Evolutionary conservation across 1,140 invertebrate species (phyloP).

Genomic region (Ganaspis sp.): DNA sequence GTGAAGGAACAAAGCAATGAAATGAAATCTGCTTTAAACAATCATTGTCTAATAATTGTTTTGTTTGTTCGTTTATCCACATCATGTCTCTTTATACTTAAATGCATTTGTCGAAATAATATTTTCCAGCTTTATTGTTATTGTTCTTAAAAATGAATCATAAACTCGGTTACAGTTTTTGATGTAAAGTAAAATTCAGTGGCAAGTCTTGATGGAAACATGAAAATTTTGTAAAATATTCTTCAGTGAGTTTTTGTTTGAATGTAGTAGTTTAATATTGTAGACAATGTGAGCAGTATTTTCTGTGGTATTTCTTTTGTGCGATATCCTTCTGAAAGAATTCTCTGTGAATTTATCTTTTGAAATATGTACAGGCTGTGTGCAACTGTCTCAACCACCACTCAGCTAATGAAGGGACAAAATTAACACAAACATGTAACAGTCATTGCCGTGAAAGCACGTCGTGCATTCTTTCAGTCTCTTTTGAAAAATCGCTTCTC

Average conservation of each 20-base stretch:
- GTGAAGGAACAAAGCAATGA: too few relatives aligned
- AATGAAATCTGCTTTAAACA: too few relatives aligned
- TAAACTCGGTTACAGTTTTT: neutral
- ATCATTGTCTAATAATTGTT: too few relatives aligned
- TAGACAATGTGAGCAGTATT: conserved; percentile 26
- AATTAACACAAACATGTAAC: conserved; percentile 27
- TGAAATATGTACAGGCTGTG: conserved; percentile 2
- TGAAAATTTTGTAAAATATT: neutral
- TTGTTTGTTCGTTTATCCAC: too few relatives aligned
- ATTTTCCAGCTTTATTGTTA: too few relatives aligned
- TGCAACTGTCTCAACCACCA: conserved; percentile 5
- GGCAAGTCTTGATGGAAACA: neutral
- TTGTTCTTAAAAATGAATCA: neutral
- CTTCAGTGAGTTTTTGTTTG: neutral
- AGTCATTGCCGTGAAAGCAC: neutral
- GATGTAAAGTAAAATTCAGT: neutral
- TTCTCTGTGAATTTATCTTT: conserved; percentile 30
- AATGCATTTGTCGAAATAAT: too few relatives aligned
- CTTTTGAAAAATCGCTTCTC: conserved; percentile 25
- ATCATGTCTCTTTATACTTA: too few relatives aligned
- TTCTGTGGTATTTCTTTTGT: conserved; percentile 26
- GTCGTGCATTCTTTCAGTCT: conserved; percentile 10
- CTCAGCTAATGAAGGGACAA: conserved; percentile 27
- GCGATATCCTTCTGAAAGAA: neutral
- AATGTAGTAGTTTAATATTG: conserved; percentile 18